Evolutionary conservation across 1,140 invertebrate genomes (phyloP).

Genomic region (Zaprionus vittiger): DNA sequence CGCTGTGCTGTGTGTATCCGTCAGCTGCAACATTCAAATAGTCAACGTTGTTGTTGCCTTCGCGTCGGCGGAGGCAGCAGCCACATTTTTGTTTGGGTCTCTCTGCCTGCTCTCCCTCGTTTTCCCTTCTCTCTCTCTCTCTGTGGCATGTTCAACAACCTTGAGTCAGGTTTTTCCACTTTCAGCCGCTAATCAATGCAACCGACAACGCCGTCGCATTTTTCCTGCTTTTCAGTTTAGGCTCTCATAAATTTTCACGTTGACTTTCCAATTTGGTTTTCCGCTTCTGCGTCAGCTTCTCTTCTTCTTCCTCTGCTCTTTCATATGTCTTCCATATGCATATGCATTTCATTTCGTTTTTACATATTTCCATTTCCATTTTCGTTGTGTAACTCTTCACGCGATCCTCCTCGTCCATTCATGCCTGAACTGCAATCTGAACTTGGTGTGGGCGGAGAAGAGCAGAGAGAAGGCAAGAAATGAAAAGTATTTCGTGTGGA

Average conservation of each 20-base stretch:
- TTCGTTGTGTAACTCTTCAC: constrained; percentile 74
- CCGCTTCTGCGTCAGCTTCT: constrained; percentile 25
- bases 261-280: constrained; percentile 77
- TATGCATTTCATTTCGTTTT: constrained; percentile 37
- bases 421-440: constrained; percentile 58
- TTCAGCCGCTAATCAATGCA: constrained; percentile 74
- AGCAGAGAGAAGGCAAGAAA: background rate
- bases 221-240: constrained; percentile 55
- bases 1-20: constrained; percentile 61
- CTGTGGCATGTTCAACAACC: constrained; percentile 79
- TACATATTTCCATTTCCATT: constrained; percentile 46
- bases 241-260: constrained; percentile 69
- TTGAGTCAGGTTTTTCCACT: constrained; percentile 84
- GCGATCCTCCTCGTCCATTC: constrained; percentile 66
- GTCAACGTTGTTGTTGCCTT: constrained; percentile 37
- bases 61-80: constrained; percentile 46
- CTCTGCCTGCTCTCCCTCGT: constrained; percentile 35
- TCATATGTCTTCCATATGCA: constrained; percentile 43
- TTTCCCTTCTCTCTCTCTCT: constrained; percentile 4
- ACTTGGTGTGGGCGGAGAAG: constrained; percentile 45
- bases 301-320: constrained; percentile 43
- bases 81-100: constrained; percentile 55
- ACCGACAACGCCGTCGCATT: constrained; percentile 54
- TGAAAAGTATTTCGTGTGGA: constrained; percentile 17
- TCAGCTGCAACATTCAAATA: constrained; percentile 81